phyloP scores from a whole-genome alignment of 2,888 invertebrate genomes.

The Pandemis cinnamomeana region DNA sequence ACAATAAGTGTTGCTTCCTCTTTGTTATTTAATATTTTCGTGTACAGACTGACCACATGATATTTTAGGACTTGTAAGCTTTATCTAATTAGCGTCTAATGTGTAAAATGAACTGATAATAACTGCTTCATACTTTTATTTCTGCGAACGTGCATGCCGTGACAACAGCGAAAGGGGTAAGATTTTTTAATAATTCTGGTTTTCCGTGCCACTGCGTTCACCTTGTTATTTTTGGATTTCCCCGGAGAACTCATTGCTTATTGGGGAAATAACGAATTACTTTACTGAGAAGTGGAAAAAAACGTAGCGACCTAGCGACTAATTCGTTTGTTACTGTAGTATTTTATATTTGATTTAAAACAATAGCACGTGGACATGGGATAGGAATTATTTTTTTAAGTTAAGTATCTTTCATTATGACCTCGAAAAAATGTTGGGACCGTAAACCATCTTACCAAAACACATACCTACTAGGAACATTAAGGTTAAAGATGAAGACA shows the following conservation, averaged over 20 bases:
- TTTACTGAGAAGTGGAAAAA: neutral
- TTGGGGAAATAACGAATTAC: neutral
- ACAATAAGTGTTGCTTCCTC: conserved; percentile 84
- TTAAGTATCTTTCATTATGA: too few species aligned
- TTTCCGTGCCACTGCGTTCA: conserved; percentile 13
- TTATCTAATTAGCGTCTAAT: conserved; percentile 24
- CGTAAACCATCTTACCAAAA: too few species aligned
- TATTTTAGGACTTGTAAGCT: conserved; percentile 33
- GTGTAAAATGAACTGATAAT: conserved; percentile 22
- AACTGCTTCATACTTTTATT: conserved; percentile 28
- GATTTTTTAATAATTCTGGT: conserved; percentile 43
- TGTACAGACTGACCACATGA: conserved; percentile 36
- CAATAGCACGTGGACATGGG: neutral
- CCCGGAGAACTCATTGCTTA: conserved; percentile 7
- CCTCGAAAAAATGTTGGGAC: too few species aligned
- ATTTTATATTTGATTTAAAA: neutral
- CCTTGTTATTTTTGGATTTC: conserved; percentile 19
- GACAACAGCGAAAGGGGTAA: conserved; percentile 54
- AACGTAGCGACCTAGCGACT: neutral
- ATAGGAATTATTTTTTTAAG: neutral
- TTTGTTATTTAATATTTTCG: conserved; percentile 72
- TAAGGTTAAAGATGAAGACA: too few species aligned
- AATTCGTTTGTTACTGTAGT: neutral
- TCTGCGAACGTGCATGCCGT: conserved; percentile 52
- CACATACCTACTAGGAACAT: too few species aligned